A percentile compares a stretch with the other conserved stretches of the same genome.
Conservation (phyloP, 2,888 invertebrate species). For the Sinelater perroti region DNA sequence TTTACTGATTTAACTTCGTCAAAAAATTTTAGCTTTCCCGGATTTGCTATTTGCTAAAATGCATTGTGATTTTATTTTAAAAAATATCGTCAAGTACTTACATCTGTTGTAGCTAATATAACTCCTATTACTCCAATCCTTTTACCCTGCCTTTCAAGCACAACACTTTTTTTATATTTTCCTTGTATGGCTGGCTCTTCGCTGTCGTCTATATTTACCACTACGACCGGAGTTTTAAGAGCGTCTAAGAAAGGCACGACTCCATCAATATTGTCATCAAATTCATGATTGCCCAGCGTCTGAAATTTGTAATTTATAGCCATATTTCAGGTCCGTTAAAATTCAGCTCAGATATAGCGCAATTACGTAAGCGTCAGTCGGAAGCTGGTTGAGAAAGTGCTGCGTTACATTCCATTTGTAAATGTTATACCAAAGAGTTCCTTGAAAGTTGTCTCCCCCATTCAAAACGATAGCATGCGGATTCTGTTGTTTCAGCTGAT, state of each 20-base stretch:
- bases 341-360: background rate
- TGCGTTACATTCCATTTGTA: conserved; percentile 79
- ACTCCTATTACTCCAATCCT: conserved; percentile 84
- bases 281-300: conserved; percentile 89
- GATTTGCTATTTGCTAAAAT: conserved; percentile 70
- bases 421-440: conserved; percentile 84
- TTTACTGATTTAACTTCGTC: conserved; percentile 74
- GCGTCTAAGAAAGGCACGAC: conserved; percentile 74
- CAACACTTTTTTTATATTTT: conserved; percentile 69
- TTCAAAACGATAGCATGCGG: conserved; percentile 74
- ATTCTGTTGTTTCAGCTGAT: conserved; percentile 60
- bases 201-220: conserved; percentile 77
- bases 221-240: conserved; percentile 73
- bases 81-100: conserved; percentile 52
- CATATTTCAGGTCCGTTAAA: background rate
- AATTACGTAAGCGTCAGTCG: conserved; percentile 80
- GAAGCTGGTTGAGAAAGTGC: conserved; percentile 77
- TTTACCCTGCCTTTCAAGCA: conserved; percentile 69
- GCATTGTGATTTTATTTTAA: background rate
- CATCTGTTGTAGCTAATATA: conserved; percentile 72
- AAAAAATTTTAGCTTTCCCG: conserved; percentile 74
- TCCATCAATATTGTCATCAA: conserved; percentile 78
- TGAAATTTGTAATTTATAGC: conserved; percentile 53
- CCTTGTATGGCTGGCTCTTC: conserved; percentile 72
- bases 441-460: conserved; percentile 86